phyloP scores from a whole-genome alignment of 2,888 invertebrate species.

The Sussaba pulchella region DNA sequence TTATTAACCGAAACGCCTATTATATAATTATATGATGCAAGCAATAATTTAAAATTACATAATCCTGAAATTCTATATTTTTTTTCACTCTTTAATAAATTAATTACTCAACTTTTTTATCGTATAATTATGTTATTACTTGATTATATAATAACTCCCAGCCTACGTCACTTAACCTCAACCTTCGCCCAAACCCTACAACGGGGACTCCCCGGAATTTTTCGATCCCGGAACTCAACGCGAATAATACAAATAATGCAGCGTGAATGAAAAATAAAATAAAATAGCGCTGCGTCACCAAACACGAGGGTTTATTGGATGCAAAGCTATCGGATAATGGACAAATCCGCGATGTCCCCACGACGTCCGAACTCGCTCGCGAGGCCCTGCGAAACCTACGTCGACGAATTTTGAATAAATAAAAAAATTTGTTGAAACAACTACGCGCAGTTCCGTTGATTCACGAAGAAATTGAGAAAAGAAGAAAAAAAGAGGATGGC shows the following conservation, averaged over 20 bases:
- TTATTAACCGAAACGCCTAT: too few species aligned
- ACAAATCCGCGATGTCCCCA: conserved; percentile 11
- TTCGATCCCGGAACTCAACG: conserved; percentile 3
- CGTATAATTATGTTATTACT: too few species aligned
- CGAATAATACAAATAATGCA: conserved; percentile 7
- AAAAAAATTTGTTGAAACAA: background rate
- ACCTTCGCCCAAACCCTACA: background rate
- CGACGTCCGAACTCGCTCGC: background rate
- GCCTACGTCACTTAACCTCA: conserved; percentile 17
- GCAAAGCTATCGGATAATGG: too few species aligned
- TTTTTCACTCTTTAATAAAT: too few species aligned
- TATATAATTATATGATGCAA: too few species aligned
- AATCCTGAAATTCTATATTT: too few species aligned
- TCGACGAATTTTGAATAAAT: conserved; percentile 35
- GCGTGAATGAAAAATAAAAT: background rate
- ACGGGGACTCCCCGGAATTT: conserved; percentile 33
- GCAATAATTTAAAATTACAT: too few species aligned
- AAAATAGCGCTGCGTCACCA: conserved; percentile 22
- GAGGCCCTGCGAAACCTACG: background rate
- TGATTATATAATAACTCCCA: conserved; percentile 13
- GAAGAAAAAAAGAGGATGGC: background rate
- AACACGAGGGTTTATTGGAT: background rate
- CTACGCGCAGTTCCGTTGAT: conserved; percentile 16
- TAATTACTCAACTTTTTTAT: too few species aligned
- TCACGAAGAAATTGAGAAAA: conserved; percentile 11